phyloP scores from a whole-genome alignment of 2,113 vertebrate species.

The Vulpes ferrilata region DNA sequence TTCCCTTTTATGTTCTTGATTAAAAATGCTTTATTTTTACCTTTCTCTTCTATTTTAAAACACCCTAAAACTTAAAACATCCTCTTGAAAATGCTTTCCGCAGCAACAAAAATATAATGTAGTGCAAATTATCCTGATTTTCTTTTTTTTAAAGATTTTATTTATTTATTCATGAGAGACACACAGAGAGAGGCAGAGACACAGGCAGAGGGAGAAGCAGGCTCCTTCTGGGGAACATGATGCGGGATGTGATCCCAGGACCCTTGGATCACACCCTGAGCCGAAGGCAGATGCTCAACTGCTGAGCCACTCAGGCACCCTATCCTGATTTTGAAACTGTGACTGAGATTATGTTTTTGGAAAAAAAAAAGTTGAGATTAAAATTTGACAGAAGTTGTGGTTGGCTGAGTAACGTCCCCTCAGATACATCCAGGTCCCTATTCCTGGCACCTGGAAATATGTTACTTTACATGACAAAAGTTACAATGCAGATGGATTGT shows the following conservation, averaged over 20 bases:
- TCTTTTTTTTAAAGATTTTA: not conserved
- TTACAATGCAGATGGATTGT: not conserved
- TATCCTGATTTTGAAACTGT: not conserved
- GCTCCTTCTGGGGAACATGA: no score
- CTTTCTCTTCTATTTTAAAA: not conserved
- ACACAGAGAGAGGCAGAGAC: no score
- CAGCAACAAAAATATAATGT: not conserved
- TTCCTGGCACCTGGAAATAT: not conserved
- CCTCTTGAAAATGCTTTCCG: conserved; percentile 21
- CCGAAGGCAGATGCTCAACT: no score
- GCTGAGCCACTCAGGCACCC: no score
- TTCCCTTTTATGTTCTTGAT: conserved; percentile 54
- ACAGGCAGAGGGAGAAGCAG: no score
- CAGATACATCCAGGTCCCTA: no score
- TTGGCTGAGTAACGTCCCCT: not conserved
- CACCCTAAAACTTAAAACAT: not conserved
- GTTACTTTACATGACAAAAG: not conserved
- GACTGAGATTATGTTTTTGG: not conserved
- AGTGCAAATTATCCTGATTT: not conserved
- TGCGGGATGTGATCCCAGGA: no score
- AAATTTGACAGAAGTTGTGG: not conserved
- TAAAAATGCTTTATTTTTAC: not conserved
- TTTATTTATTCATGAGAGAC: no score
- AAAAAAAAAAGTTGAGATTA: not conserved
- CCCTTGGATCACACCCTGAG: no score